Evolutionary conservation across 1,140 invertebrate species (phyloP).

Genomic region (Ceratina australensis): DNA sequence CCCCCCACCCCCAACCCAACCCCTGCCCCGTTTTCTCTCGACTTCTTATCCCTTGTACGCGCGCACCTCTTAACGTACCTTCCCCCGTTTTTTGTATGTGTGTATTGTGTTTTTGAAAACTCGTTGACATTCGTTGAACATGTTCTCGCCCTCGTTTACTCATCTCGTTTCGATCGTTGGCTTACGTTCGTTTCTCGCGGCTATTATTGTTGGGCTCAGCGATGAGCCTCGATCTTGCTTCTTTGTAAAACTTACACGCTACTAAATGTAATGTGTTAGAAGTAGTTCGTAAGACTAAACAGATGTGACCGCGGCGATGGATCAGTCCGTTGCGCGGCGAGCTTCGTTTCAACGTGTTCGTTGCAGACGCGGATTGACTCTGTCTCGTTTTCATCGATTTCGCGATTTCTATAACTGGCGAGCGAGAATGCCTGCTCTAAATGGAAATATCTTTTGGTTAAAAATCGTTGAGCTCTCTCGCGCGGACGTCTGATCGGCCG

Average conservation of each 20-base stretch:
- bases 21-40: background rate
- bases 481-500: slow-evolving; percentile 10
- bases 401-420: too few species aligned
- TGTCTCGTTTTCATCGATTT: slow-evolving; percentile 1
- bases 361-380: slow-evolving; percentile 4
- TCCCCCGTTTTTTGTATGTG: slow-evolving; percentile 4
- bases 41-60: background rate
- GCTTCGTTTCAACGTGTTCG: slow-evolving; percentile 20
- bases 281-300: slow-evolving; percentile 56
- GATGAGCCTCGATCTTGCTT: too few species aligned
- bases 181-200: background rate
- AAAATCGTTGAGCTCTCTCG: background rate
- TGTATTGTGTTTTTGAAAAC: slow-evolving; percentile 35
- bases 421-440: too few species aligned
- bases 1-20: too few species aligned
- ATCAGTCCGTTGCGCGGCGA: slow-evolving; percentile 58
- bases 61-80: background rate
- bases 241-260: too few species aligned
- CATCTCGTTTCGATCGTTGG: background rate
- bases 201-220: slow-evolving; percentile 51
- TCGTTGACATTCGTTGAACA: slow-evolving; percentile 69
- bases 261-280: slow-evolving; percentile 19
- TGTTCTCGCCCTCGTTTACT: slow-evolving; percentile 30
- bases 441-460: too few species aligned
- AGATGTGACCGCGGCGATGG: slow-evolving; percentile 56